These are phyloP conservation scores for Uria aalge DNA, from an alignment of 2,113 vertebrate genomes.

Conservation along the genomic window DNA sequence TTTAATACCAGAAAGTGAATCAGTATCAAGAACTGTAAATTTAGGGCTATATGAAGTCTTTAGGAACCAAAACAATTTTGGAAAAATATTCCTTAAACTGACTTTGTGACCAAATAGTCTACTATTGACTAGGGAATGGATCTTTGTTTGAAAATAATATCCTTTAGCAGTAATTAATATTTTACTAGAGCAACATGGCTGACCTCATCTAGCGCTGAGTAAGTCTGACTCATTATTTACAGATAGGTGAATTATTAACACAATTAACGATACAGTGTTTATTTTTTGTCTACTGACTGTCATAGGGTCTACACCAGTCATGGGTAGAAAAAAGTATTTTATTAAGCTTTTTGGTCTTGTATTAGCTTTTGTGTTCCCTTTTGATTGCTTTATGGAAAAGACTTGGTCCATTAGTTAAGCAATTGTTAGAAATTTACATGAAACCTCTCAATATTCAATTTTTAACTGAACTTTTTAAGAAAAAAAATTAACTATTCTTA, in stretches of 20 bases:
- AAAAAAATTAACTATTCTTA: background rate
- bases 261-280: background rate
- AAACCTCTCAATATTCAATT: background rate
- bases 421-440: background rate
- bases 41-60: background rate
- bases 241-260: conserved; percentile 57
- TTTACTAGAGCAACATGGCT: conserved; percentile 28
- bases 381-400: background rate
- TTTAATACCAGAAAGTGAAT: background rate
- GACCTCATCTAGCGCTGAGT: conserved; percentile 11
- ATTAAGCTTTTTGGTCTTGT: background rate
- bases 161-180: conserved; percentile 52
- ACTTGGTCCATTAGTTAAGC: background rate
- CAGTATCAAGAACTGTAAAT: background rate
- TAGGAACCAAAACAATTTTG: background rate
- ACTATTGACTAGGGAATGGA: background rate
- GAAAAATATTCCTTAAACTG: background rate
- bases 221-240: conserved; percentile 35
- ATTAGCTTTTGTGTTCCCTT: background rate
- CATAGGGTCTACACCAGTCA: background rate
- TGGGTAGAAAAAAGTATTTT: background rate
- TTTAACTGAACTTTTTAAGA: background rate
- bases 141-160: conserved; percentile 14
- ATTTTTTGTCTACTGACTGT: conserved; percentile 2
- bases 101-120: background rate